These are phyloP conservation scores for Coendou prehensilis DNA, from an alignment of 2,797 vertebrate genomes.

Conservation along the genomic window DNA sequence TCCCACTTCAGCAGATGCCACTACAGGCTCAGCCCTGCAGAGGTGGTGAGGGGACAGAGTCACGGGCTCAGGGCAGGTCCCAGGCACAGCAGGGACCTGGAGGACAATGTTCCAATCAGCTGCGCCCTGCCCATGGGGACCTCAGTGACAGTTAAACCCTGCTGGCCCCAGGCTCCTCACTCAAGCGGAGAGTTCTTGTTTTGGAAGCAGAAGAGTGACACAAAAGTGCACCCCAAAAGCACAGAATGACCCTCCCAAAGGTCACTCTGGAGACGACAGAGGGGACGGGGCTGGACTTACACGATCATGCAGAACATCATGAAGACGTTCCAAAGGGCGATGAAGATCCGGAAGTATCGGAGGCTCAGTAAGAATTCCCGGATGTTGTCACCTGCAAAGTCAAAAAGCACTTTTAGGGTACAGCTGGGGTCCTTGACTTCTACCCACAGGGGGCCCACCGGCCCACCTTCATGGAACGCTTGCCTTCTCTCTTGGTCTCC, in stretches of 20 bases:
- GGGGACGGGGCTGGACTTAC: conserved; percentile 90
- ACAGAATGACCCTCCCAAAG: not conserved
- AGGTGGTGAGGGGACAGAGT: not conserved
- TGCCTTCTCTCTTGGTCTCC: not conserved
- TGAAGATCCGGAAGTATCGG: conserved; percentile 98
- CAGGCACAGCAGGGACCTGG: not conserved
- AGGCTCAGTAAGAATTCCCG: conserved; percentile 98
- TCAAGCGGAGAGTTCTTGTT: not conserved
- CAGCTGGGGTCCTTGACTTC: not conserved
- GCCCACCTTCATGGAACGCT: not conserved
- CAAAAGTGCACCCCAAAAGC: not conserved
- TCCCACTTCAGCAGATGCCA: not conserved
- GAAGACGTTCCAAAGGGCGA: conserved; percentile 98
- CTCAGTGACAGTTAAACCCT: not conserved
- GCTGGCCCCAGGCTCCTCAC: not conserved
- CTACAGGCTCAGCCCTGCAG: not conserved
- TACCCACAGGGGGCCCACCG: not conserved
- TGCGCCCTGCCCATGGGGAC: not conserved
- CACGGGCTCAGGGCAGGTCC: not conserved
- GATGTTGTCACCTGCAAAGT: conserved; percentile 95
- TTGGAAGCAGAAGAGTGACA: not conserved
- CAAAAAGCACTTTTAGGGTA: not conserved
- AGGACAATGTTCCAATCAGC: not conserved
- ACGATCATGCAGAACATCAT: conserved; percentile 99
- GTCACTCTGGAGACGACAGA: not conserved